phyloP scores from a whole-genome alignment of 64 coral and sea anemone species.

The Dendronephthya gigantea region DNA sequence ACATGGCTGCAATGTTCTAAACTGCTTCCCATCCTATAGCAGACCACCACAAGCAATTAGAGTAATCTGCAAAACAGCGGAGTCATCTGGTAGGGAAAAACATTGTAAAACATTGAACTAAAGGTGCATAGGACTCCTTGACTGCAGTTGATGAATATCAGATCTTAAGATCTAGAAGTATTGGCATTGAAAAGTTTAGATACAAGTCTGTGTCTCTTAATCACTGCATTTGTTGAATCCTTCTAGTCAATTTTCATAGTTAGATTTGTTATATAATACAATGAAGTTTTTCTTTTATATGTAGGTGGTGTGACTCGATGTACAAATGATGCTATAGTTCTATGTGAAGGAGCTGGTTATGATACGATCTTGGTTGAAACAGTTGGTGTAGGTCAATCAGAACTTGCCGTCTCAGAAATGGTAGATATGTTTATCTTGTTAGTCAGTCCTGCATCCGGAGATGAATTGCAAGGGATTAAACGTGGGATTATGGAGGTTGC shows the following conservation, averaged over 20 bases:
- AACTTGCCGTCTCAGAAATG: conserved; percentile 84
- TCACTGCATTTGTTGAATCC: neutral
- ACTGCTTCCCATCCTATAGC: no score
- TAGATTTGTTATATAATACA: neutral
- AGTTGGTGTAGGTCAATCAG: conserved; percentile 94
- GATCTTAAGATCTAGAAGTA: no score
- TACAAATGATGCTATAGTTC: conserved; percentile 89
- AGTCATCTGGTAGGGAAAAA: no score
- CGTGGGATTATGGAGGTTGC: conserved; percentile 97
- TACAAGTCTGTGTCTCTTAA: no score
- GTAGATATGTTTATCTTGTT: conserved; percentile 97
- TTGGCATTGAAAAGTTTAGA: neutral
- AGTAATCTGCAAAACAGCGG: no score
- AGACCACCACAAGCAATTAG: no score
- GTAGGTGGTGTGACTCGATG: conserved; percentile 93
- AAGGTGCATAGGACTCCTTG: no score
- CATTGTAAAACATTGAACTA: no score
- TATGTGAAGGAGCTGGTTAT: conserved; percentile 92
- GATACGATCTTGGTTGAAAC: conserved; percentile 88
- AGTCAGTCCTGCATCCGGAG: conserved; percentile 79
- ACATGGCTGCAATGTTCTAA: no score
- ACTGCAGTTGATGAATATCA: no score
- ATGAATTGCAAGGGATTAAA: conserved; percentile 94
- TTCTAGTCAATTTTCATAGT: neutral
- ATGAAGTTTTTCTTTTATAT: neutral